A percentile compares a stretch with the other conserved stretches of the same genome.
Conservation (phyloP, 2,888 invertebrate genomes). For the Aelia acuminata region DNA sequence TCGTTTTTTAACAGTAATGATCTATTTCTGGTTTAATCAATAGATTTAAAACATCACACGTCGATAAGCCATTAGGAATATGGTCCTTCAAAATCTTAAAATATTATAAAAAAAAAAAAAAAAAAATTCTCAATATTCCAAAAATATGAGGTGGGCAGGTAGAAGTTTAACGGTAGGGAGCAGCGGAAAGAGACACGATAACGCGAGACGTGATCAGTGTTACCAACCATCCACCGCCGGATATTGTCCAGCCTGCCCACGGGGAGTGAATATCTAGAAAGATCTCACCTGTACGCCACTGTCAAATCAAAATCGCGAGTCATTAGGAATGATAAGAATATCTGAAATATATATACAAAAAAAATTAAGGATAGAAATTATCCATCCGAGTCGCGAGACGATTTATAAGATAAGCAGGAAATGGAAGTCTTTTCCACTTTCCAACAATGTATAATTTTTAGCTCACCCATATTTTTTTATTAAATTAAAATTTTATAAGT, state of each 20-base stretch:
- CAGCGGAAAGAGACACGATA: conserved; percentile 46
- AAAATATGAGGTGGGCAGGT: not conserved
- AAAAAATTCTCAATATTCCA: not conserved
- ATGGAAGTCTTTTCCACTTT: no score
- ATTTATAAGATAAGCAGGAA: no score
- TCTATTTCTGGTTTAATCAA: no score
- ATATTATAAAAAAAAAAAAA: no score
- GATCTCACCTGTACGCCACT: not conserved
- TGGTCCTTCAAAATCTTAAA: not conserved
- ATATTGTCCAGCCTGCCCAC: conserved; percentile 33
- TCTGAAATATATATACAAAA: no score
- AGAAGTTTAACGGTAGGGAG: conserved; percentile 43
- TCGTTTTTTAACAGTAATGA: no score
- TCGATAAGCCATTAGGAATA: not conserved
- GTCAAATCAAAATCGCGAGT: not conserved
- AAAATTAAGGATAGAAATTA: no score
- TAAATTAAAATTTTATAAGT: no score
- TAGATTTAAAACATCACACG: not conserved
- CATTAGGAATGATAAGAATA: not conserved
- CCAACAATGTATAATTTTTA: no score
- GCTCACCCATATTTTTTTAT: no score
- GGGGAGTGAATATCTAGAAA: conserved; percentile 12
- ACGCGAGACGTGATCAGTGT: conserved; percentile 30
- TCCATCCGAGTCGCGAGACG: no score
- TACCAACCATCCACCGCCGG: conserved; percentile 10